Conservation (phyloP, 2,113 vertebrate genomes). For the Anseranas semipalmata region DNA sequence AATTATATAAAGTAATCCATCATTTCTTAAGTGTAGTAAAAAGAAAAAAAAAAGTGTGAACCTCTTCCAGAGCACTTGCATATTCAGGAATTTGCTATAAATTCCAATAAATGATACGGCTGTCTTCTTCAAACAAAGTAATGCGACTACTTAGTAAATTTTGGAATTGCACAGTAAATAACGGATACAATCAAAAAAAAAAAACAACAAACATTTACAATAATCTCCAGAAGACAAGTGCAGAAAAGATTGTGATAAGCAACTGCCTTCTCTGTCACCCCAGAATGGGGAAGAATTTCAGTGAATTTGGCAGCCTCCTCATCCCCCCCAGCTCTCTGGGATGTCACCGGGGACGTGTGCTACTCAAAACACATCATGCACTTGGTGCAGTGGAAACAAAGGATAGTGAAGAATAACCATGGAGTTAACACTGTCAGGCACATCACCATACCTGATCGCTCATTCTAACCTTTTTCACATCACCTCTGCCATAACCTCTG, state of each 20-base stretch:
- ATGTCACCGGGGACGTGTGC: neutral
- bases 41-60: neutral
- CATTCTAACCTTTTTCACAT: neutral
- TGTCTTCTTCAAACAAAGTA: neutral
- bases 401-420: neutral
- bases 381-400: neutral
- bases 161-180: neutral
- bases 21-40: neutral
- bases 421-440: fast-evolving
- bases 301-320: neutral
- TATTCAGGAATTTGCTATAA: neutral
- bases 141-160: neutral
- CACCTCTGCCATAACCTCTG: neutral
- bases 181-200: neutral
- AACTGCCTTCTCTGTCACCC: neutral
- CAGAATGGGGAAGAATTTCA: neutral
- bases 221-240: neutral
- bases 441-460: neutral
- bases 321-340: neutral
- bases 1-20: neutral
- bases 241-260: neutral
- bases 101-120: neutral
- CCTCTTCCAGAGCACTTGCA: neutral
- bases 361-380: neutral
- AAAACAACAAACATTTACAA: neutral